Evolutionary conservation across 2,797 vertebrate genomes (phyloP), one percentile per base, ranked within the genome.

Genomic region (Gobio occitaniae): DNA sequence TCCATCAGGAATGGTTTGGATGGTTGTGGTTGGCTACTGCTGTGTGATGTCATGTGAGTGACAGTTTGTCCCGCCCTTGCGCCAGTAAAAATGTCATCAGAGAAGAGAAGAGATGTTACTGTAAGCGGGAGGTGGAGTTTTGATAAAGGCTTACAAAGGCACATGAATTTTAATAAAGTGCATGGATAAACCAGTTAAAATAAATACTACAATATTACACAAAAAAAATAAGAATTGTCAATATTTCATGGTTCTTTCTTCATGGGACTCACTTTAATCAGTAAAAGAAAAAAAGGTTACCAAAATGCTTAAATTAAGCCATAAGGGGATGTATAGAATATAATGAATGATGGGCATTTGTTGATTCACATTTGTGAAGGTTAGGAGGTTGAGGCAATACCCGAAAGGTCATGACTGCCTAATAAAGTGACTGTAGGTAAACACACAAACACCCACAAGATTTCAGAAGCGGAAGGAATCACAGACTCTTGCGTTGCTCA

Each of bases 351-450:
- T 36, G 0, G 3, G 2, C 25, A 54, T 19, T 19, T n/a, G 11
- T 13, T 32, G 32, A 32, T 32, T 32, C 32, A 7, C 3, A 75
- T 54, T 19, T 36, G 4, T 70, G 68, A 71, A 17, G n/a, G 15
- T 36, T 32, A 65, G 11, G 10, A 36, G 15, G 44, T 21, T 17
- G 12, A 50, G 11, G 61, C 44, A 50, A 66, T 13, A 13, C 25
- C 63, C 56, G 12, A 70, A 70, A 84, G 52, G 25, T 11, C 74
- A 59, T 16, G n/a, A 68, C 36, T 29, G 59, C 82, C 8, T 84
- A 25, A 77, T n/a, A 65, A 50, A 83, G 21, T 52, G 32, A 52
- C 29, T 17, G 36, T 71, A 44, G 16, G 17, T 59, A 70, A 68
- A 80, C 65, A 69, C 29, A 41, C 74, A 69, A 59, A 56, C 50